These are phyloP conservation scores for Chanos chanos DNA, from an alignment of 2,797 vertebrate species.

Conservation along the genomic window DNA sequence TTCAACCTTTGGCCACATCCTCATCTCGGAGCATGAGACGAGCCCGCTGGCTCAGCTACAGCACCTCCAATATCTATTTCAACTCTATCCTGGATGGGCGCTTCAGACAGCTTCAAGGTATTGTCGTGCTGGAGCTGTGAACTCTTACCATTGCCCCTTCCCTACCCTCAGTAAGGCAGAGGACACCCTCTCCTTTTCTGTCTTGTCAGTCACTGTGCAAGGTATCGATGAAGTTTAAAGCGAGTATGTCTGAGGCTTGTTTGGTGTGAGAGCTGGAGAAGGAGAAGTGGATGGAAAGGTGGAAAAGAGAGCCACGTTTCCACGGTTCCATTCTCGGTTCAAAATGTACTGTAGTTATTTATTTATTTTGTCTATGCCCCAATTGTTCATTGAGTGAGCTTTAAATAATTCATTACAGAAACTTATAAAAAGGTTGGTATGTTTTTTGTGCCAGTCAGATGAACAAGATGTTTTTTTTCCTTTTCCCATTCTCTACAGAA, in stretches of 20 bases:
- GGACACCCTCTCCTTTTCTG: constrained; percentile 8
- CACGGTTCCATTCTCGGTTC: constrained; percentile 14
- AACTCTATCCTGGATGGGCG: constrained; percentile 77
- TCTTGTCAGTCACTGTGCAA: constrained; percentile 24
- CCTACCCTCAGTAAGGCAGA: neutral
- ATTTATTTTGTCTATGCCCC: constrained; percentile 50
- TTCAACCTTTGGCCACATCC: constrained; percentile 52
- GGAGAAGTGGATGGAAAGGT: neutral
- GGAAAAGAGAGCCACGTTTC: too few relatives aligned
- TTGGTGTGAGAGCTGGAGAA: constrained; percentile 29
- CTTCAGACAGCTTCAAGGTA: constrained; percentile 82
- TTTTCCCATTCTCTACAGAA: neutral
- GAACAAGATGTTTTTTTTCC: constrained; percentile 3
- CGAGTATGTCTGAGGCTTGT: neutral
- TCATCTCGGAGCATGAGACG: constrained; percentile 68
- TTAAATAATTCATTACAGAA: constrained; percentile 62
- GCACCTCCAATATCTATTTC: constrained; percentile 75
- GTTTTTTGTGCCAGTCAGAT: constrained; percentile 1
- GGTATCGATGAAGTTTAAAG: neutral
- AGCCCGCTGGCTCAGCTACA: constrained; percentile 75
- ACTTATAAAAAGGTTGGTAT: constrained; percentile 52
- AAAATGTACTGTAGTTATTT: constrained; percentile 53
- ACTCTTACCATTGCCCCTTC: neutral
- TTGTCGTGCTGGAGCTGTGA: constrained; percentile 33
- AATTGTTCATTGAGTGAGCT: constrained; percentile 59